Conservation (phyloP, 2,113 vertebrate genomes). For the Lasiurus cinereus region DNA sequence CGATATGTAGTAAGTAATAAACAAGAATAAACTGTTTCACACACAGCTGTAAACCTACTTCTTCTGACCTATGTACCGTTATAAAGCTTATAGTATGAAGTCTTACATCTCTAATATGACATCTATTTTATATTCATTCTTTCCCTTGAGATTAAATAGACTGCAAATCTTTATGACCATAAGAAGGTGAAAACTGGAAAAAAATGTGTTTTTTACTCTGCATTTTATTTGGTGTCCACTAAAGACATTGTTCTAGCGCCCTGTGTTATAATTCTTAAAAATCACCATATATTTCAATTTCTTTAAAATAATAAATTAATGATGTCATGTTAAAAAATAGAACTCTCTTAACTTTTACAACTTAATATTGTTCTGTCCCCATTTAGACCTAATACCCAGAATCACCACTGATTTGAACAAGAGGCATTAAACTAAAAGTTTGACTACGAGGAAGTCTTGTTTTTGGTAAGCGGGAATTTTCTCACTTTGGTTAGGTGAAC, state of each 20-base stretch:
- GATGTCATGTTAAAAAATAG: neutral
- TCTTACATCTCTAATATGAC: neutral
- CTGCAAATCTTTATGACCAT: neutral
- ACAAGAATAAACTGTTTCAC: neutral
- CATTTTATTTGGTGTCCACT: neutral
- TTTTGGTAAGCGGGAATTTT: neutral
- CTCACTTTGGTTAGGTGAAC: neutral
- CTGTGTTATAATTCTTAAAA: neutral
- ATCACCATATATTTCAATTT: neutral
- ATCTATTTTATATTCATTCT: neutral
- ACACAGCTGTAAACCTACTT: neutral
- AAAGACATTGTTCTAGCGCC: neutral
- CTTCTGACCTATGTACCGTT: neutral
- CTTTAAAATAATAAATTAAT: constrained; percentile 6
- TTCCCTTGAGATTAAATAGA: neutral
- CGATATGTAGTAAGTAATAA: neutral
- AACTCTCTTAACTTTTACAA: neutral
- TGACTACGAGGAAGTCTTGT: neutral
- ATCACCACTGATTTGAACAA: neutral
- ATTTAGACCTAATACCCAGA: neutral
- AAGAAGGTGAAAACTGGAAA: neutral
- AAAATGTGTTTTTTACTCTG: neutral
- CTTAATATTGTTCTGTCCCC: neutral
- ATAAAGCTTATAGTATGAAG: neutral
- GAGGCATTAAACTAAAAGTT: neutral